phyloP scores from a whole-genome alignment of 2,888 invertebrate genomes.

The Eristalis intricaria region DNA sequence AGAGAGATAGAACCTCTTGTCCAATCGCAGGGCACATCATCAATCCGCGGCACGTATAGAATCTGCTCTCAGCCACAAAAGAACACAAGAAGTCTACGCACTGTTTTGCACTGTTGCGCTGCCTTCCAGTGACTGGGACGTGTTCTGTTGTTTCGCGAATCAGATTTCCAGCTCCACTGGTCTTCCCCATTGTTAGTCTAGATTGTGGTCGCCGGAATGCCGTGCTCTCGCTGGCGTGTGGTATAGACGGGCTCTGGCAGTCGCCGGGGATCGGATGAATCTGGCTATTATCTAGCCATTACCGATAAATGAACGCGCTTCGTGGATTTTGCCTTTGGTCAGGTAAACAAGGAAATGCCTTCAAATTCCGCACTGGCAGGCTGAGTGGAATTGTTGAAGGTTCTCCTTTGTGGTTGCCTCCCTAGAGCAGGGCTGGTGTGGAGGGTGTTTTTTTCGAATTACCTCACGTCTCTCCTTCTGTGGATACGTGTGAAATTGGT shows the following conservation, averaged over 20 bases:
- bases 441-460: slow-evolving; percentile 1
- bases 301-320: slow-evolving; percentile 68
- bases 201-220: slow-evolving; percentile 60
- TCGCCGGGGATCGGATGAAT: slow-evolving; percentile 33
- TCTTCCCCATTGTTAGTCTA: slow-evolving; percentile 65
- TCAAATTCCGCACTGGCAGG: slow-evolving; percentile 23
- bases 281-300: slow-evolving; percentile 68
- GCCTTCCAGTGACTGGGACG: neutral
- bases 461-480: slow-evolving; percentile 6
- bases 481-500: slow-evolving; percentile 45
- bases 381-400: neutral
- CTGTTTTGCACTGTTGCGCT: neutral
- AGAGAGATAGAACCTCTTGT: slow-evolving; percentile 5
- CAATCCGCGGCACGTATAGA: slow-evolving; percentile 52
- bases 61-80: slow-evolving; percentile 32
- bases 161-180: slow-evolving; percentile 49
- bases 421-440: neutral
- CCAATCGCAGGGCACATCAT: slow-evolving; percentile 41
- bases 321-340: slow-evolving; percentile 68
- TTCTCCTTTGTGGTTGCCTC: slow-evolving; percentile 1
- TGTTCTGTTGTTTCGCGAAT: slow-evolving; percentile 13
- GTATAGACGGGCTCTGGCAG: slow-evolving; percentile 44
- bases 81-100: slow-evolving; percentile 31
- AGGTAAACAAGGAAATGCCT: slow-evolving; percentile 69
- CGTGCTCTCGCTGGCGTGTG: slow-evolving; percentile 39